A percentile compares a stretch with the other conserved stretches of the same genome.
Conservation (phyloP, 2,113 vertebrate genomes). For the Fulmarus glacialis region DNA sequence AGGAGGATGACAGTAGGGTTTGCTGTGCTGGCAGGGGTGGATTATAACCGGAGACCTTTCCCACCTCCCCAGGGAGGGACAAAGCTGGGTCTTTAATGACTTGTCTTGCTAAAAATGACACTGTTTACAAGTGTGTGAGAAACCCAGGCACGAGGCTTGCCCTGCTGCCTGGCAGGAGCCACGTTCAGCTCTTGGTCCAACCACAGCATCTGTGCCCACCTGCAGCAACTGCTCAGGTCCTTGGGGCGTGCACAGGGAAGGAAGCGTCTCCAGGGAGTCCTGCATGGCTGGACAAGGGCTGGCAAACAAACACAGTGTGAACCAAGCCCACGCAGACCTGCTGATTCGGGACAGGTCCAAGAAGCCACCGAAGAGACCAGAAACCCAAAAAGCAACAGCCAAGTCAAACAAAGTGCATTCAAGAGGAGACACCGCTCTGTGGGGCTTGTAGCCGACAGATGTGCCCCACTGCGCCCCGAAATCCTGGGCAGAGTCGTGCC, state of each 20-base stretch:
- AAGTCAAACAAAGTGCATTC: fast-evolving
- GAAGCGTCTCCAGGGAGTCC: background rate
- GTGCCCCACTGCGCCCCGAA: fast-evolving
- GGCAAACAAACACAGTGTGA: fast-evolving
- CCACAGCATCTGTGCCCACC: background rate
- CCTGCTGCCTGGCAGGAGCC: background rate
- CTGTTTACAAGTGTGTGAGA: background rate
- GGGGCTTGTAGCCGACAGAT: background rate
- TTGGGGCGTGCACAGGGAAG: background rate
- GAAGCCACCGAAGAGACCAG: background rate
- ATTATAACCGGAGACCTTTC: background rate
- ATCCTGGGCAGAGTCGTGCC: background rate
- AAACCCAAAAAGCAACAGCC: background rate
- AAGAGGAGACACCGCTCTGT: background rate
- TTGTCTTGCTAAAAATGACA: background rate
- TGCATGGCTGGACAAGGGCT: background rate
- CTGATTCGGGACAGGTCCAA: background rate
- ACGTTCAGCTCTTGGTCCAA: background rate
- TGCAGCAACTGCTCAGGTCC: background rate
- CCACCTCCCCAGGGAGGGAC: background rate
- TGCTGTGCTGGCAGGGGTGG: background rate
- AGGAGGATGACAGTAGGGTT: background rate
- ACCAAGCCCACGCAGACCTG: background rate
- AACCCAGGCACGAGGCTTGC: background rate
- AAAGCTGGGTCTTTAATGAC: background rate